Evolutionary conservation across 1,140 invertebrate species (phyloP).

Genomic region (Bombus huntii): DNA sequence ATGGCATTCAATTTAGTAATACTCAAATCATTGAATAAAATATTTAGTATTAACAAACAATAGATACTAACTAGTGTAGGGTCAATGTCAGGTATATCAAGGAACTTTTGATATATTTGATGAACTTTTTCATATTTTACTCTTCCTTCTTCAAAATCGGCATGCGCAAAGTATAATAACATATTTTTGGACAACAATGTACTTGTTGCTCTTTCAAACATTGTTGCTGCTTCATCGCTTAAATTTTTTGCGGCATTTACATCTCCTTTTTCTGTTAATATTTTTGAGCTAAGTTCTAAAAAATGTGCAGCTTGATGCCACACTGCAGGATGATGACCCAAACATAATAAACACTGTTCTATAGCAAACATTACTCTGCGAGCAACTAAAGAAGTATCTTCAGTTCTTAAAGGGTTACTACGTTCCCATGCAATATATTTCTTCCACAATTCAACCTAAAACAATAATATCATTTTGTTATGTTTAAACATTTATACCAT

Average conservation of each 20-base stretch:
- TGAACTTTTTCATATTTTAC: constrained; percentile 99
- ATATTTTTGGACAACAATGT: constrained; percentile 95
- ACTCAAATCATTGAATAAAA: constrained; percentile 12
- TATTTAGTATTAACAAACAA: constrained; percentile 35
- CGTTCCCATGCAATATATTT: constrained; percentile 99
- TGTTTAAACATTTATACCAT: constrained; percentile 25
- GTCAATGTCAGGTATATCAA: constrained; percentile 95
- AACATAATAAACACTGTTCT: constrained; percentile 97
- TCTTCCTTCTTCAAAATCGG: constrained; percentile 98
- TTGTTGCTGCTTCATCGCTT: constrained; percentile 95
- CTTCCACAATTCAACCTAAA: constrained; percentile 98
- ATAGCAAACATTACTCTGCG: constrained; percentile 99
- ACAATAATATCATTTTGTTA: constrained; percentile 33
- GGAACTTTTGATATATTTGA: constrained; percentile 96
- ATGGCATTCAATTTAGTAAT: not conserved
- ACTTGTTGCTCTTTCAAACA: constrained; percentile 96
- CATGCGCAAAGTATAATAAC: constrained; percentile 98
- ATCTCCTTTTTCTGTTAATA: constrained; percentile 97
- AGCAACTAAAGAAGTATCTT: constrained; percentile 96
- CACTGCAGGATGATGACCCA: constrained; percentile 98
- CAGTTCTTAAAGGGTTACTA: constrained; percentile 96
- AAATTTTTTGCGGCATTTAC: constrained; percentile 95
- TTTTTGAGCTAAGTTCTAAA: constrained; percentile 95
- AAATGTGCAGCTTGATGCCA: constrained; percentile 99
- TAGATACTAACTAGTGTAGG: constrained; percentile 92